phyloP scores from a whole-genome alignment of 37 sponge, comb jelly and placozoan species.

The Dysidea cf. avara region DNA sequence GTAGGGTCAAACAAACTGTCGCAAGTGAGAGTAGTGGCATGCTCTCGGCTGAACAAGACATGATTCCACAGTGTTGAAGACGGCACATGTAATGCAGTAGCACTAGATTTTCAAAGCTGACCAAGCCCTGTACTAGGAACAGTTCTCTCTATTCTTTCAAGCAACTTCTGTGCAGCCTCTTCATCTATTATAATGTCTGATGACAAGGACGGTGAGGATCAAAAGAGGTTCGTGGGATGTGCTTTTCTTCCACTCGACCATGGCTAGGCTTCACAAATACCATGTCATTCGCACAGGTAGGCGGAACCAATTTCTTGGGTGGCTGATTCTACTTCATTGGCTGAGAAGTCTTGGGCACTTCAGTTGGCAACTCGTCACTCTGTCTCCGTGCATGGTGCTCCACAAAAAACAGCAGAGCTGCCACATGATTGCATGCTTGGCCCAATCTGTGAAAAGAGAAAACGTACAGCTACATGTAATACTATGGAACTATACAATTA shows the following conservation, averaged over 20 bases:
- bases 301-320: background rate
- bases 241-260: background rate
- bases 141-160: background rate
- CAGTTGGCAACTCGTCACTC: slow-evolving; percentile 3
- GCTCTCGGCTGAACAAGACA: too few species aligned
- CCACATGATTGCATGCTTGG: slow-evolving; percentile 30
- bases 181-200: background rate
- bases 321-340: slow-evolving; percentile 9
- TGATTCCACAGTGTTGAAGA: too few species aligned
- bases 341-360: background rate
- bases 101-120: background rate
- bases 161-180: background rate
- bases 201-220: background rate
- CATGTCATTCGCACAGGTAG: background rate
- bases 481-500: too few species aligned
- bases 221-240: background rate
- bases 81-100: background rate
- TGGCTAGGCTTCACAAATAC: background rate
- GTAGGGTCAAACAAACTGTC: too few species aligned
- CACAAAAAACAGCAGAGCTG: slow-evolving; percentile 6
- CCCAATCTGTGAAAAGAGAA: slow-evolving; percentile 8
- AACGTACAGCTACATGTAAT: background rate
- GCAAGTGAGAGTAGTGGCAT: too few species aligned
- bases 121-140: background rate
- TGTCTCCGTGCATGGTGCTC: background rate